Evolutionary conservation across 1,140 invertebrate species (phyloP).

Genomic region (Trichonephila inaurata): DNA sequence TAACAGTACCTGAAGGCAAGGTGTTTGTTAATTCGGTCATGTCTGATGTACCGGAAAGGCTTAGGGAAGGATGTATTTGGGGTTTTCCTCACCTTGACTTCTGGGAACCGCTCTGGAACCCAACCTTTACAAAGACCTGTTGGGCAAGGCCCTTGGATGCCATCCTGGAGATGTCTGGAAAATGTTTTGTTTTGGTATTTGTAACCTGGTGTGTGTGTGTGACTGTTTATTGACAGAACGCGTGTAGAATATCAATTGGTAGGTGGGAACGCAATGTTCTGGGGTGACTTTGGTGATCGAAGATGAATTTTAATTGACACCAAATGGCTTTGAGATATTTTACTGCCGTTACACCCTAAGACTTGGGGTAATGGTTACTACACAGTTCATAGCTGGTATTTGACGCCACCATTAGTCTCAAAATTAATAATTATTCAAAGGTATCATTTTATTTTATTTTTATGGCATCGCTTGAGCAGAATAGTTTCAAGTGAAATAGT

Average conservation of each 20-base stretch:
- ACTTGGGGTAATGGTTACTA: too few relatives aligned
- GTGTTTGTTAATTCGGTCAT: slow-evolving; percentile 32
- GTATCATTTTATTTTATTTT: too few relatives aligned
- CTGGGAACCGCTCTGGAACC: background rate
- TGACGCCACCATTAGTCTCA: too few relatives aligned
- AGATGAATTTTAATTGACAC: background rate
- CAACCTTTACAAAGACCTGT: slow-evolving; percentile 19
- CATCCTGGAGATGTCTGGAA: background rate
- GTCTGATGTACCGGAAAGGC: background rate
- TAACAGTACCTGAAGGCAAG: slow-evolving; percentile 43
- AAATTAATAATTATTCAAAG: too few relatives aligned
- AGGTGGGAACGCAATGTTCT: slow-evolving; percentile 7
- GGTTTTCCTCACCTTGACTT: background rate
- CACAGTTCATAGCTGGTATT: too few relatives aligned
- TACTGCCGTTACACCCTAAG: background rate
- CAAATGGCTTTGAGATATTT: background rate
- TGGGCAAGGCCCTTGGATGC: background rate
- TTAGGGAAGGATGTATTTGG: background rate
- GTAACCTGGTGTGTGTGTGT: background rate
- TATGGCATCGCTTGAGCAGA: too few relatives aligned
- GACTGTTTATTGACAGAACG: background rate
- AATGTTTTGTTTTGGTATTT: background rate
- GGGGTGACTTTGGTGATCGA: background rate
- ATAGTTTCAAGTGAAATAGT: too few relatives aligned
- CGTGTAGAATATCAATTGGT: background rate